phyloP scores from a whole-genome alignment of 1,140 invertebrate species.

The Drosophila murphyi region DNA sequence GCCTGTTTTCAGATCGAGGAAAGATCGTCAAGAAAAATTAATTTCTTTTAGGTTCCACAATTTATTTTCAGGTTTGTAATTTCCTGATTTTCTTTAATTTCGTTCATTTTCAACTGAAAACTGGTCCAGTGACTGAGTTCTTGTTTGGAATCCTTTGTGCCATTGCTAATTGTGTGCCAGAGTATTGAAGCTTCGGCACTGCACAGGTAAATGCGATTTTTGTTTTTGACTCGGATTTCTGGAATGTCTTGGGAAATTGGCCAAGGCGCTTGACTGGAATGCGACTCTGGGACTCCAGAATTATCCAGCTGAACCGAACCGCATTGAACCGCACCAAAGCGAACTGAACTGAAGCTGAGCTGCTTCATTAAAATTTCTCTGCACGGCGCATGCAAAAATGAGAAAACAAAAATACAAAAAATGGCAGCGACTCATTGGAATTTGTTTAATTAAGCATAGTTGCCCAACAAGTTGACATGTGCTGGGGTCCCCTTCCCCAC shows the following conservation, averaged over 20 bases:
- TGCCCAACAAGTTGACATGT: slow-evolving; percentile 48
- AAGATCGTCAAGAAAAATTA: no score
- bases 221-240: background rate
- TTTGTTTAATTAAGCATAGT: slow-evolving; percentile 74
- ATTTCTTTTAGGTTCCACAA: no score
- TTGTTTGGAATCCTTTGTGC: no score
- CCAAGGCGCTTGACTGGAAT: slow-evolving; percentile 29
- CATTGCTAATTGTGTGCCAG: background rate
- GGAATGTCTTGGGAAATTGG: slow-evolving; percentile 57
- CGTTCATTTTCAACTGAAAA: no score
- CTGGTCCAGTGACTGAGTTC: no score
- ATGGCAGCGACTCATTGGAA: slow-evolving; percentile 41
- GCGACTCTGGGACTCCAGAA: background rate
- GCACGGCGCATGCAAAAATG: slow-evolving; percentile 49
- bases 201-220: no score
- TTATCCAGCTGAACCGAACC: background rate
- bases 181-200: background rate
- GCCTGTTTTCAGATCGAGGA: no score
- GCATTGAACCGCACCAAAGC: background rate
- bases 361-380: slow-evolving; percentile 52
- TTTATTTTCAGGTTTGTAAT: no score
- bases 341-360: background rate
- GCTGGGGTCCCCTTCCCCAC: background rate
- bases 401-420: slow-evolving; percentile 7
- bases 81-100: no score